These are phyloP conservation scores for Lasioglossum pauxillum DNA, from an alignment of 2,888 invertebrate genomes.

Conservation along the genomic window DNA sequence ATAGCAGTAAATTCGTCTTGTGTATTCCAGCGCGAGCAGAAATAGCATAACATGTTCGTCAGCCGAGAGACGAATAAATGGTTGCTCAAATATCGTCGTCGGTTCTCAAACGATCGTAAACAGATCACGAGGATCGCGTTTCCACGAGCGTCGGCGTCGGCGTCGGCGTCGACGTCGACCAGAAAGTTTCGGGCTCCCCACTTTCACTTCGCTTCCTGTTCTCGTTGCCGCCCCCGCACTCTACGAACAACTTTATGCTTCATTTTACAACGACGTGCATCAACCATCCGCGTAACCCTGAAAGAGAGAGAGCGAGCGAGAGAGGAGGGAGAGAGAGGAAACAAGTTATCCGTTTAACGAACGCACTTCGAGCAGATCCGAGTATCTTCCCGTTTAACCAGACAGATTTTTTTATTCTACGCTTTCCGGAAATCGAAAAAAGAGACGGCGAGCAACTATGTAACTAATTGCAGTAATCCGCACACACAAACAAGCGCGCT, in stretches of 20 bases:
- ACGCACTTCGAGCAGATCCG: constrained; percentile 29
- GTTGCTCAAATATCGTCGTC: constrained; percentile 7
- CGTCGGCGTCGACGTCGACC: constrained; percentile 16
- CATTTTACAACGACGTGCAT: constrained; percentile 49
- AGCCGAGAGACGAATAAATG: neutral
- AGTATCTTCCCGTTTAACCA: constrained; percentile 39
- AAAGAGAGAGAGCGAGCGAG: neutral
- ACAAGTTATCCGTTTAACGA: constrained; percentile 53
- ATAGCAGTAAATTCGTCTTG: neutral
- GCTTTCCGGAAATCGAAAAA: neutral
- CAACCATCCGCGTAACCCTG: constrained; percentile 43
- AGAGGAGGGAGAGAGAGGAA: neutral
- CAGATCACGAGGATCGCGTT: constrained; percentile 5
- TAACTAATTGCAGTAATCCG: constrained; percentile 34
- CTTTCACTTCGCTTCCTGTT: constrained; percentile 62
- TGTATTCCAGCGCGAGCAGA: neutral
- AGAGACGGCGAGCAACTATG: neutral
- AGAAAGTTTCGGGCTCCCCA: constrained; percentile 54
- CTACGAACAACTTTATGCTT: constrained; percentile 57
- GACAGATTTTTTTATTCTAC: constrained; percentile 18
- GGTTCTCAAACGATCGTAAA: constrained; percentile 5
- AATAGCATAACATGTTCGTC: neutral
- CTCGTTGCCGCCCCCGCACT: constrained; percentile 35
- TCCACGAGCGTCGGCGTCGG: neutral
- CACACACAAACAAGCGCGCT: constrained; percentile 21